These are phyloP conservation scores for Coleophora flavipennella DNA, from an alignment of 2,888 invertebrate species.

Conservation along the genomic window DNA sequence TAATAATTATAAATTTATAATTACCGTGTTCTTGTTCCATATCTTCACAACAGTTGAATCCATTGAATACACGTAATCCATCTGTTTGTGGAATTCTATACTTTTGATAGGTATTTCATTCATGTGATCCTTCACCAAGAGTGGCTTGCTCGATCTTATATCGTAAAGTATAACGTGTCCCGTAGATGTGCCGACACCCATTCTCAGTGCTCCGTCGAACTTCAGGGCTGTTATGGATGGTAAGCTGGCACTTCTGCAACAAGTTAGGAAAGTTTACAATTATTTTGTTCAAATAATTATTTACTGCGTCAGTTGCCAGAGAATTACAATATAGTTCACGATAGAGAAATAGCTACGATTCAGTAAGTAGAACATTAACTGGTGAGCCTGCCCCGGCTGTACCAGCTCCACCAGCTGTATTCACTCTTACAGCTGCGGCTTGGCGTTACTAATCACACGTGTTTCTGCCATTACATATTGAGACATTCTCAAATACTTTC, in stretches of 20 bases:
- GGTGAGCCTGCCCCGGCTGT: too few species aligned
- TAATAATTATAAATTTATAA: slow-evolving; percentile 15
- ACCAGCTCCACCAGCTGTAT: too few species aligned
- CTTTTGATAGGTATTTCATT: slow-evolving; percentile 92
- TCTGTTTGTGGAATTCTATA: slow-evolving; percentile 85
- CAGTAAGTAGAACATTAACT: too few species aligned
- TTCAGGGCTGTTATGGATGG: slow-evolving; percentile 86
- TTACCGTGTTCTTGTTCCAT: slow-evolving; percentile 89
- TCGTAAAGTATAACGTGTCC: slow-evolving; percentile 97
- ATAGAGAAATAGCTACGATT: too few species aligned
- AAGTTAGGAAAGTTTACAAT: slow-evolving; percentile 7
- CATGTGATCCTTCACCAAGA: slow-evolving; percentile 94
- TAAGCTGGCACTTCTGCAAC: slow-evolving; percentile 74
- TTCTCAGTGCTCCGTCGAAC: slow-evolving; percentile 80
- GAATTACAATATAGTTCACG: too few species aligned
- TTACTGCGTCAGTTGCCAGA: too few species aligned
- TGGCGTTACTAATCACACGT: too few species aligned
- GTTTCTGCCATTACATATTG: too few species aligned
- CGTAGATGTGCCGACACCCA: slow-evolving; percentile 94
- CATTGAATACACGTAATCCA: slow-evolving; percentile 90
- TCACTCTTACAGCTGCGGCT: too few species aligned
- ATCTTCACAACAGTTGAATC: slow-evolving; percentile 91
- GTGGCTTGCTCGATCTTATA: slow-evolving; percentile 91
- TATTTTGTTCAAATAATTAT: too few species aligned
- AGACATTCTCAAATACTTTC: too few species aligned